phyloP scores from a whole-genome alignment of 2,797 vertebrate genomes.

The Bryconaethiops microstoma region DNA sequence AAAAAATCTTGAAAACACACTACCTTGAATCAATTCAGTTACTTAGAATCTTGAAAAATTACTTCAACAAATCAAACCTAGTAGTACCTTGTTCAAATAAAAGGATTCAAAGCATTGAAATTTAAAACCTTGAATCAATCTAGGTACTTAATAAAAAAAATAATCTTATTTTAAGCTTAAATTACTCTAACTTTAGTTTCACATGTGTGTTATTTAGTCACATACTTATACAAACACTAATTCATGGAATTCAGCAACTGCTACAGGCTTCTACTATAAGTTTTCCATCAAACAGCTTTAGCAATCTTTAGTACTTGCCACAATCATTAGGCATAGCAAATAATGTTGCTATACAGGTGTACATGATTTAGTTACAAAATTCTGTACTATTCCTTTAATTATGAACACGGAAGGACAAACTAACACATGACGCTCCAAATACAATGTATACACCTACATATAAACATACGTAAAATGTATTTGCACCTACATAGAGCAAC shows the following conservation, averaged over 20 bases:
- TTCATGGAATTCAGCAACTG: background rate
- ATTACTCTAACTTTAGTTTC: no score
- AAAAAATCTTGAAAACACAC: no score
- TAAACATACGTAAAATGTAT: background rate
- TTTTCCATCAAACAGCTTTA: background rate
- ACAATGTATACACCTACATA: no score
- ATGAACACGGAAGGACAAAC: background rate
- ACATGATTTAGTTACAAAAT: background rate
- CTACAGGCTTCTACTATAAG: background rate
- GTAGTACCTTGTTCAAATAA: no score
- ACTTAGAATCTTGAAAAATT: no score
- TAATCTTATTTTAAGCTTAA: no score
- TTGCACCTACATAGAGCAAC: constrained; percentile 10
- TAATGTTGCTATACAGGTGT: background rate
- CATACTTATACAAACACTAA: background rate
- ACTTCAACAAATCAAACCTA: no score
- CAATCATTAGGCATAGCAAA: background rate
- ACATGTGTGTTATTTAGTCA: background rate
- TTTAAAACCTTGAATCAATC: no score
- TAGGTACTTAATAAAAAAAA: no score
- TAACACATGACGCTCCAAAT: background rate
- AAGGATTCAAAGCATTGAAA: no score
- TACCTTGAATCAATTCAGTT: no score
- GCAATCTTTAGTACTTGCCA: background rate
- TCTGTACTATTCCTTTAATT: background rate